Conservation (phyloP, 2,888 invertebrate genomes). For the Cabera pusaria region DNA sequence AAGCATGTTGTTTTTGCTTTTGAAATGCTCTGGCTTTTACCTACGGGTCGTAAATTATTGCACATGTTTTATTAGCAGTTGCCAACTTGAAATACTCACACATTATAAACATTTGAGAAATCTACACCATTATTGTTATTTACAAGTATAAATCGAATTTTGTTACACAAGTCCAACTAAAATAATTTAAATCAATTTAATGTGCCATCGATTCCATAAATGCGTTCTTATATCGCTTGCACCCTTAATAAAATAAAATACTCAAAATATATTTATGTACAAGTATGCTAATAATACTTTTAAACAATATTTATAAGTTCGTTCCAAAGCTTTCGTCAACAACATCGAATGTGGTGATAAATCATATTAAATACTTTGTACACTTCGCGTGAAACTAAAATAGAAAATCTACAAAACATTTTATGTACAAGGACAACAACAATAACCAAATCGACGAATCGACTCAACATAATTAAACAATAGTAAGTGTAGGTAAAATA, state of each 20-base stretch:
- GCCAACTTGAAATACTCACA: no score
- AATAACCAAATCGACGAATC: constrained; percentile 65
- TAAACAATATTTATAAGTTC: constrained; percentile 79
- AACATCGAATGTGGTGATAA: constrained; percentile 57
- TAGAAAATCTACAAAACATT: constrained; percentile 80
- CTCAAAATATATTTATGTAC: constrained; percentile 73
- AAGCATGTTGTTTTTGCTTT: no score
- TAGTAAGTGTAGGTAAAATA: constrained; percentile 16
- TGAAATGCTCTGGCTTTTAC: no score
- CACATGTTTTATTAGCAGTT: no score
- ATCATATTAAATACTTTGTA: constrained; percentile 76
- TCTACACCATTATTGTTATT: no score
- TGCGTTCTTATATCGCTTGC: constrained; percentile 31
- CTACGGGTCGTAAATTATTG: no score
- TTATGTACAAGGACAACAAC: constrained; percentile 78
- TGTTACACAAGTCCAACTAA: constrained; percentile 1
- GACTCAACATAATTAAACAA: constrained; percentile 55
- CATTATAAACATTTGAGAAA: no score
- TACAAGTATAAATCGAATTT: no score
- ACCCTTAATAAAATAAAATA: constrained; percentile 57
- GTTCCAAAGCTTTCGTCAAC: constrained; percentile 52
- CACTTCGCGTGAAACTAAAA: constrained; percentile 73
- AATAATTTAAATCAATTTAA: constrained; percentile 11
- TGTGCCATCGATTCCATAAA: constrained; percentile 19
- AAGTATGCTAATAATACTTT: constrained; percentile 81